Base-by-base conservation (phyloP, 2,113 vertebrate genomes). In the Noctilio leporinus region DNA sequence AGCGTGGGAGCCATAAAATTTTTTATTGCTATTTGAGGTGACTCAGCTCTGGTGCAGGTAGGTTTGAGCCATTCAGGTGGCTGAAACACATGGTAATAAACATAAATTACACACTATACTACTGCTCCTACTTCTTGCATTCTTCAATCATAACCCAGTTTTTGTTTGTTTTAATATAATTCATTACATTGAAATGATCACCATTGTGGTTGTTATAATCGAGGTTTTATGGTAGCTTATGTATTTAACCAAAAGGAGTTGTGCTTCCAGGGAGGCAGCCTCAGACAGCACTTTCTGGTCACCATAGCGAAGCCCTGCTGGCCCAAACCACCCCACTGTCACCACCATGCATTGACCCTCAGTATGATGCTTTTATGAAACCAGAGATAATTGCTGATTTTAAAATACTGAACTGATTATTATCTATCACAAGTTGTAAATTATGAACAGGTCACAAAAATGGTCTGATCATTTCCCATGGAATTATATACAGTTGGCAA, bases 1-100 rank as follows among this genome's bases (percentile, higher is more conserved):
- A 57, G 38, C 12, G 0, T 76, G 45, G 49, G 91, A 69, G 59
- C 82, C 85, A 93, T 91, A 92, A 86, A 96, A 45, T 62, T 83
- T 94, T 96, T 96, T 78, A 95, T 93, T 94, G 84, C 83, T 3
- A 19, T 80, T 89, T 70, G 69, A 43, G 70, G 64, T 65, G 64
- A 90, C 55, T 95, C 76, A 67, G 26, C 47, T 16, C 24, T 1
- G 53, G 70, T 10, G 17, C 16, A 28, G 30, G 84, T 33, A 47
- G 75, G 65, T 55, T 7, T 30, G 70, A 33, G 19, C 59, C 59
- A 4, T 64, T 35, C 67, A 16, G 78, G 77, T 15, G 0, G 22
- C 20, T 38, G 88, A 87, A 84, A 67, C 35, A 57, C 35, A 19
- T 7, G 30, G 59, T 73, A 67, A 83, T 94, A 87, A 94, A 89